Evolutionary conservation across 2,888 invertebrate species (phyloP), one percentile per base, ranked within the genome.

Genomic region (Zhuqinia jingwanae): DNA sequence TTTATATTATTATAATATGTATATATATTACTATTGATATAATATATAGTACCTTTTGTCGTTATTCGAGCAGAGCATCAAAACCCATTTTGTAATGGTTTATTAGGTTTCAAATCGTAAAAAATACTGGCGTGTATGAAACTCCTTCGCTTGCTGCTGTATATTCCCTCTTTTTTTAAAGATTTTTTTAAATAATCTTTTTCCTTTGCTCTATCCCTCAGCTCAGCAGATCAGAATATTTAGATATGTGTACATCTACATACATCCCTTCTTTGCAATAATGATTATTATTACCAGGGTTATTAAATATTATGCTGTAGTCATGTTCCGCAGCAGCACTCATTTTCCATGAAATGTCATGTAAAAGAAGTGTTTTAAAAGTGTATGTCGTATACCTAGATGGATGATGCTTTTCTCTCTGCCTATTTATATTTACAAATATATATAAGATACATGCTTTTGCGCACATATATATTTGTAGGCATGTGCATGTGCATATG

Each of bases 61-160:
- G 3, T 60, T 22, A 22, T 60, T 60, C 25, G 25, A 11, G 5
- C 36, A 42, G 27, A 36, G 8, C 42, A 36, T 20, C 36, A 42
- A 65, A n/a, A n/a, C 42, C 65, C 77, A 42, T 77, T 79, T 80
- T 58, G 80, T 56, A 80, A 80, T 68, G 80, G 30, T 70, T 80
- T 80, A 80, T 80, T 56, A 42, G 68, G 42, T 56, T 70, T 70
- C 36, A 30, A 68, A 80, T 70, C 68, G 80, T 80, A 80, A 80
- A 80, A 70, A 11, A 15, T 5, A 30, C n/a, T n/a, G n/a, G n/a
- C n/a, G 11, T 20, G 22, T 10, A 8, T 20, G 58, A 1, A 58
- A n/a, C n/a, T n/a, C n/a, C n/a, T n/a, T n/a, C n/a, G n/a, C n/a
- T n/a, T 10, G 58, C 36, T 36, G 36, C 3, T 6, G 36, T 36